These are phyloP conservation scores for Gymnobelideus leadbeateri DNA, from an alignment of 2,113 vertebrate genomes.

Conservation along the genomic window DNA sequence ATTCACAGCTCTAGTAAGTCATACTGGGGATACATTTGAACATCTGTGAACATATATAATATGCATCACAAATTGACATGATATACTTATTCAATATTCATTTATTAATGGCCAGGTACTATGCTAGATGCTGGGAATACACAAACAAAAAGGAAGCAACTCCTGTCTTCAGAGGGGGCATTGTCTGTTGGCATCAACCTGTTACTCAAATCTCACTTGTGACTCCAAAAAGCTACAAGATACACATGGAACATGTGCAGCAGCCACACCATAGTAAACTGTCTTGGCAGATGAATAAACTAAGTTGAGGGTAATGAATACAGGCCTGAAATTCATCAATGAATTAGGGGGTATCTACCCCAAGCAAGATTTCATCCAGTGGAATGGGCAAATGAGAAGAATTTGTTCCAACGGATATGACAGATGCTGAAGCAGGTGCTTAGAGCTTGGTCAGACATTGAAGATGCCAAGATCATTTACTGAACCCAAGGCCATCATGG, in stretches of 20 bases:
- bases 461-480: too few relatives aligned
- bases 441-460: too few relatives aligned
- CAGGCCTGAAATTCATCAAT: not conserved
- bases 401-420: not conserved
- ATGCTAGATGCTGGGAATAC: not conserved
- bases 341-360: not conserved
- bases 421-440: too few relatives aligned
- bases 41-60: not conserved
- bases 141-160: not conserved
- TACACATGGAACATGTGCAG: too few relatives aligned
- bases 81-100: not conserved
- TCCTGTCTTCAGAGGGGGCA: not conserved
- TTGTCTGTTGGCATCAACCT: not conserved
- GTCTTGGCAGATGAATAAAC: not conserved
- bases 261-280: not conserved
- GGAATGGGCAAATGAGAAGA: not conserved
- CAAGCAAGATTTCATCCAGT: not conserved
- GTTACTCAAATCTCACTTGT: too few relatives aligned
- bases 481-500: too few relatives aligned
- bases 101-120: not conserved
- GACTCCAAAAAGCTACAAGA: not conserved
- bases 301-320: not conserved
- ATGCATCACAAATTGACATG: not conserved
- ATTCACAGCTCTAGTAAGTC: not conserved
- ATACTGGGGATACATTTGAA: not conserved